A percentile compares a stretch with the other conserved stretches of the same genome.
Evolutionary conservation across 2,888 invertebrate genomes (phyloP).

Genomic region (Chelonus formosanus): DNA sequence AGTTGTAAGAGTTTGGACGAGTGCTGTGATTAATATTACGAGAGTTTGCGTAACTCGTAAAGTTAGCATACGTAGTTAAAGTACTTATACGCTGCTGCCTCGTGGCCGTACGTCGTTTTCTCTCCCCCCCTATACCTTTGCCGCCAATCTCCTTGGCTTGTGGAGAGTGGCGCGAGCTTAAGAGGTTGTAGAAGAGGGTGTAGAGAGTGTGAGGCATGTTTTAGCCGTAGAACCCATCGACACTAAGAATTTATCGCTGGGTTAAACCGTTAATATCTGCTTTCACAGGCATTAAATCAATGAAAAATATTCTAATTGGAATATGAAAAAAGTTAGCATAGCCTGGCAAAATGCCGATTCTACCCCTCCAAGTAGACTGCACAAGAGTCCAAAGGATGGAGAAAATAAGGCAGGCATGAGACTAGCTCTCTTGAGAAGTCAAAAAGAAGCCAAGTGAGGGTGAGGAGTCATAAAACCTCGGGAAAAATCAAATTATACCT

Average conservation of each 20-base stretch:
- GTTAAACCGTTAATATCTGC: conserved; percentile 63
- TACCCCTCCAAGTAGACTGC: not conserved
- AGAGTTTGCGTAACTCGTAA: conserved; percentile 63
- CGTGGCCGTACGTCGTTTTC: conserved; percentile 31
- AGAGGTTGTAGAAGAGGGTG: conserved; percentile 10
- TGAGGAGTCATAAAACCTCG: conserved; percentile 10
- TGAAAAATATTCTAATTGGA: conserved; percentile 65
- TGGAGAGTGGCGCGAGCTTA: conserved; percentile 15
- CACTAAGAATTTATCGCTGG: conserved; percentile 61
- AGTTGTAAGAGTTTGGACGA: conserved; percentile 53
- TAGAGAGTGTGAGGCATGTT: conserved; percentile 15
- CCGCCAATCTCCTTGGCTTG: conserved; percentile 21
- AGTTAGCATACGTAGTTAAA: conserved; percentile 56
- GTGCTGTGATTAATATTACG: conserved; percentile 63
- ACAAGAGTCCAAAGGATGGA: not conserved
- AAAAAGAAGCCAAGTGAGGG: not conserved
- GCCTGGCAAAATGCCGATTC: conserved; percentile 30
- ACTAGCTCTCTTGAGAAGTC: not conserved
- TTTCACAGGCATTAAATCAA: conserved; percentile 61
- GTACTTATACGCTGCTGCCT: conserved; percentile 41
- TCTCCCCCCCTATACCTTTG: conserved; percentile 30
- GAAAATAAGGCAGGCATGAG: not conserved
- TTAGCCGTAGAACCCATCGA: conserved; percentile 48
- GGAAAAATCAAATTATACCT: conserved; percentile 14
- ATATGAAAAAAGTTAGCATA: conserved; percentile 65